Conservation (phyloP, 2,888 invertebrate species). For the Cephonodes hylas region DNA sequence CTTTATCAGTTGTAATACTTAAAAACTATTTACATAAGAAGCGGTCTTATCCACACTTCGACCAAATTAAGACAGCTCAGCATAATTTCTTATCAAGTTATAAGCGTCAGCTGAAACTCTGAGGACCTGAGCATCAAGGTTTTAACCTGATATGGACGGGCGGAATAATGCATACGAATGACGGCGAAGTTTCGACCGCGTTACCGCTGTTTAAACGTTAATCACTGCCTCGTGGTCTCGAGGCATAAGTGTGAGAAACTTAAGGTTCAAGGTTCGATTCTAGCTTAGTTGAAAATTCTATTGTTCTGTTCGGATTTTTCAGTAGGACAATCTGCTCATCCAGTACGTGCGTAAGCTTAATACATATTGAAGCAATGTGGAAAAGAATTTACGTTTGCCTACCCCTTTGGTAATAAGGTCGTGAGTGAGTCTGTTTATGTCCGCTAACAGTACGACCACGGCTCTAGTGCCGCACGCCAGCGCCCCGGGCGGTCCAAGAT, state of each 20-base stretch:
- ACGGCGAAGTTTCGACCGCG: not conserved
- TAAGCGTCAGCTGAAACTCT: not conserved
- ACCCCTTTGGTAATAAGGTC: no score
- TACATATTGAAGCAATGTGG: no score
- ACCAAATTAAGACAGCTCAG: not conserved
- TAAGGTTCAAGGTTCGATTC: no score
- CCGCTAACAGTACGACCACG: constrained; percentile 36
- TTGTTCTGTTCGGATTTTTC: no score
- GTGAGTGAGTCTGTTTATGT: no score
- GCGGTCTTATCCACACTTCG: not conserved
- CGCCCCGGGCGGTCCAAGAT: constrained; percentile 55
- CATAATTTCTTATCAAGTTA: not conserved
- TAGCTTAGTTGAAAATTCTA: no score
- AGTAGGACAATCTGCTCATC: no score
- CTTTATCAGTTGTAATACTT: not conserved
- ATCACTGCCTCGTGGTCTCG: no score
- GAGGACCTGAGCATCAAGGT: no score
- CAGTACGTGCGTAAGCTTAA: no score
- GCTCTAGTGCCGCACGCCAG: constrained; percentile 42
- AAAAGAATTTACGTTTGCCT: no score
- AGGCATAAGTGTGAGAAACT: no score
- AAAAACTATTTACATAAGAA: not conserved
- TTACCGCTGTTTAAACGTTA: not conserved
- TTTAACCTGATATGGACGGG: not conserved
- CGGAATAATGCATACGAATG: not conserved